Evolutionary conservation across 2,888 invertebrate species (phyloP).

Genomic region (Bugula neritina): DNA sequence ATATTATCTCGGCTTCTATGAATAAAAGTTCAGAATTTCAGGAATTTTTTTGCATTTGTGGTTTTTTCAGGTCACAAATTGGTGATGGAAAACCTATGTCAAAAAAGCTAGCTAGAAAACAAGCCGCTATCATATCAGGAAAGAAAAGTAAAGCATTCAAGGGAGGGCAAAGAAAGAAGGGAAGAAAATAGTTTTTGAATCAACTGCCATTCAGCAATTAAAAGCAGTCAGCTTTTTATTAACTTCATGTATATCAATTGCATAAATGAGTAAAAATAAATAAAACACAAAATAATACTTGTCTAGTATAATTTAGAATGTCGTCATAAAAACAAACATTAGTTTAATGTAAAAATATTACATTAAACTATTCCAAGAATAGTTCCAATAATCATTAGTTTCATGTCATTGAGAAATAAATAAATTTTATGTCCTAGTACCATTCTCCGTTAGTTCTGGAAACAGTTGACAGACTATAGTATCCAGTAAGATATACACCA

Average conservation of each 20-base stretch:
- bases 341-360: too few species aligned
- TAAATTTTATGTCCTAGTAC: too few species aligned
- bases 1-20: too few species aligned
- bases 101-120: slow-evolving; percentile 2
- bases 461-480: slow-evolving; percentile 69
- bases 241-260: not conserved
- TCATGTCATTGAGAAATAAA: too few species aligned
- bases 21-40: too few species aligned
- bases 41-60: too few species aligned
- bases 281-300: too few species aligned
- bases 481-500: slow-evolving; percentile 74
- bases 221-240: not conserved
- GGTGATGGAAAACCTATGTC: not conserved
- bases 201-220: not conserved
- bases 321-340: too few species aligned
- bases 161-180: slow-evolving; percentile 4
- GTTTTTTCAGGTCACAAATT: not conserved
- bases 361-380: too few species aligned
- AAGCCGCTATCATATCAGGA: not conserved
- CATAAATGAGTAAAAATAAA: not conserved
- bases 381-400: too few species aligned
- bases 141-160: slow-evolving; percentile 5
- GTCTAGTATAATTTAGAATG: too few species aligned
- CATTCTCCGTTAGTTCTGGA: slow-evolving; percentile 64
- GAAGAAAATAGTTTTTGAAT: slow-evolving; percentile 9